Evolutionary conservation across 1,140 invertebrate genomes (phyloP), one percentile per base, ranked within the genome.

Genomic region (Pseudomyrmex pallidus): DNA sequence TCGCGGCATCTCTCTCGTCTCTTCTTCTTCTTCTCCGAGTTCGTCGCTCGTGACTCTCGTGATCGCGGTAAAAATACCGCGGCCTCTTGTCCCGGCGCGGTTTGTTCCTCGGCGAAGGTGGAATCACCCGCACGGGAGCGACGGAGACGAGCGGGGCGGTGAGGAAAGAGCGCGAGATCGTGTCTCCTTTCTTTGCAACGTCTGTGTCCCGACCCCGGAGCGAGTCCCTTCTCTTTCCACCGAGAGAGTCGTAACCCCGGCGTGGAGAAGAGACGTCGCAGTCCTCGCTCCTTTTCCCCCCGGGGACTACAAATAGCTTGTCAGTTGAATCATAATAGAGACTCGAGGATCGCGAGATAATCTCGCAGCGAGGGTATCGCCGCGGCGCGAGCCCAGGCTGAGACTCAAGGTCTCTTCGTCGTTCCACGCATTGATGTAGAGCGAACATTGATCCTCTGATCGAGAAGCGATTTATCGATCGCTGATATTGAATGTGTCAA

Each of bases 311-410:
- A 91, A 92, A 92, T 91, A 90, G 91, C 91, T 91, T 92, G 90
- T 92, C 91, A 91, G 91, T 90, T 89, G 87, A 90, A 91, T 91
- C 91, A 92, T 92, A 91, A 91, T 92, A 91, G 90, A 90, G 88
- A 89, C 89, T 87, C 85, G 86, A 35, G 86, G 73, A 90, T 89
- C 89, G 90, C 86, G 87, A 89, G 87, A 92, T 92, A 90, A 92
- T 92, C 91, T 92, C 89, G 59, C 82, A 78, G 66, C 72, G 64
- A 35, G 82, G 63, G 67, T 84, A 84, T 84, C 74, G 50, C 64
- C n/a, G n/a, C n/a, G 82, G 72, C 82, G 25, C 59, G 74, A 77
- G 82, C 62, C 63, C 64, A 83, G 82, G 52, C 54, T 56, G 62
- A 84, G 62, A 77, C 46, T 22, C 82, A 80, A 80, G 66, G 54